These are phyloP conservation scores for Protaetia brevitarsis DNA, from an alignment of 1,140 invertebrate genomes.

Conservation along the genomic window DNA sequence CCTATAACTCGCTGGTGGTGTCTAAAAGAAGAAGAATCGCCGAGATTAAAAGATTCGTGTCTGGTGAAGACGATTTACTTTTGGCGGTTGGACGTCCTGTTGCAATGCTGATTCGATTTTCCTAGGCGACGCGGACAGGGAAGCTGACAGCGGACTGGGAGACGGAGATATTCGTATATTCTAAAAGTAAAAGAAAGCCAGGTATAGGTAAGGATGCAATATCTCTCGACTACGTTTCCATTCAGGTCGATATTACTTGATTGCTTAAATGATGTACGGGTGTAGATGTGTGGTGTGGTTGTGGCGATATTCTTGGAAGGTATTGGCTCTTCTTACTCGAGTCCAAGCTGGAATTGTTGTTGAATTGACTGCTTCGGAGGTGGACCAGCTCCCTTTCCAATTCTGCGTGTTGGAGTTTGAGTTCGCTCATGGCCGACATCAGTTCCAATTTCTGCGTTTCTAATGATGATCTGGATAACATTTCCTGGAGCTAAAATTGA, in stretches of 20 bases:
- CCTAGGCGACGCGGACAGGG: constrained; percentile 30
- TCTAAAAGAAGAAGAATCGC: too few relatives aligned
- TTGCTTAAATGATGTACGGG: constrained; percentile 44
- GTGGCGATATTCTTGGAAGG: constrained; percentile 46
- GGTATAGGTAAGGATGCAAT: too few relatives aligned
- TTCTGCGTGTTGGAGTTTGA: constrained; percentile 78
- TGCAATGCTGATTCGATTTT: constrained; percentile 25
- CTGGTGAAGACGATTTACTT: too few relatives aligned
- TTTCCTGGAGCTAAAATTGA: constrained; percentile 78
- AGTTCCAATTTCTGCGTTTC: constrained; percentile 93
- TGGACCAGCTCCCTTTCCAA: constrained; percentile 81
- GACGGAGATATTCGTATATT: constrained; percentile 47
- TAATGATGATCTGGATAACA: constrained; percentile 78
- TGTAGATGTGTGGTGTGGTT: constrained; percentile 45
- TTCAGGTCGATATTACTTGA: constrained; percentile 36
- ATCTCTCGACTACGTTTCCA: background rate
- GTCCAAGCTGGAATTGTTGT: constrained; percentile 37
- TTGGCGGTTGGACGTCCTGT: constrained; percentile 43
- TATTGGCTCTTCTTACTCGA: constrained; percentile 51
- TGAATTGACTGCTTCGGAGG: constrained; percentile 53
- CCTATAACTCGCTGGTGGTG: constrained; percentile 65
- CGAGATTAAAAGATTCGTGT: too few relatives aligned
- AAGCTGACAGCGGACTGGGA: constrained; percentile 47
- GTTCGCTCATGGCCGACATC: constrained; percentile 83
- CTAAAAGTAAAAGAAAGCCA: constrained; percentile 29